Evolutionary conservation across 2,797 vertebrate genomes (phyloP).

Genomic region (Lycodopsis pacificus): DNA sequence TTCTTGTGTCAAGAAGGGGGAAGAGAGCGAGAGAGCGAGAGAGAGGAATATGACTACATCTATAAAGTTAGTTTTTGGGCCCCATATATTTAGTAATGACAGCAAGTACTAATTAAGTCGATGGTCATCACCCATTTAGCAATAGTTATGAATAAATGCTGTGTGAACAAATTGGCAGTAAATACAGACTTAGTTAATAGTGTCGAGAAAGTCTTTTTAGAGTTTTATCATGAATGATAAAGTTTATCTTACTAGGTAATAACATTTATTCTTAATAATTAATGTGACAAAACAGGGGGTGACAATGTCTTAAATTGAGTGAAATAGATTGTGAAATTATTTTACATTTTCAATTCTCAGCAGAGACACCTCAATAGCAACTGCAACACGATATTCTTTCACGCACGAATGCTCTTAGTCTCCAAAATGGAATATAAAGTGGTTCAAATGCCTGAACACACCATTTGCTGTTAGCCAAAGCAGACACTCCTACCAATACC

Average conservation of each 20-base stretch:
- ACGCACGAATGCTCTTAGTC: constrained; percentile 76
- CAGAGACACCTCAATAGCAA: constrained; percentile 70
- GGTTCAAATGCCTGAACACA: constrained; percentile 69
- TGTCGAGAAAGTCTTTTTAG: not conserved
- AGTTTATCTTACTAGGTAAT: constrained; percentile 8
- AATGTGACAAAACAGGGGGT: constrained; percentile 54
- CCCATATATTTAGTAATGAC: not conserved
- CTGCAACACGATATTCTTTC: constrained; percentile 76
- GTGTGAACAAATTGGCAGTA: not conserved
- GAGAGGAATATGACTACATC: constrained; percentile 3
- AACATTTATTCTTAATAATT: constrained; percentile 46
- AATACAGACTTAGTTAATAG: not conserved
- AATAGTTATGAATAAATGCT: not conserved
- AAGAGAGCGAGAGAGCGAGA: not conserved
- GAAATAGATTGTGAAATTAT: constrained; percentile 77
- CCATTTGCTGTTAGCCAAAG: constrained; percentile 69
- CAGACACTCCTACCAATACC: constrained; percentile 68
- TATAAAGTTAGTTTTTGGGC: not conserved
- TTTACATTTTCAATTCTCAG: constrained; percentile 77
- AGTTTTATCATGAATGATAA: not conserved
- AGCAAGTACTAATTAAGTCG: not conserved
- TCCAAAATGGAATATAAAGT: constrained; percentile 85
- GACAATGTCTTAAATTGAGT: constrained; percentile 71
- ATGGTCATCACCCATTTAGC: not conserved
- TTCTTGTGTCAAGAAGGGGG: constrained; percentile 4